Base-by-base conservation (phyloP, 2,113 vertebrate genomes). In the Sphyrna mokarran region DNA sequence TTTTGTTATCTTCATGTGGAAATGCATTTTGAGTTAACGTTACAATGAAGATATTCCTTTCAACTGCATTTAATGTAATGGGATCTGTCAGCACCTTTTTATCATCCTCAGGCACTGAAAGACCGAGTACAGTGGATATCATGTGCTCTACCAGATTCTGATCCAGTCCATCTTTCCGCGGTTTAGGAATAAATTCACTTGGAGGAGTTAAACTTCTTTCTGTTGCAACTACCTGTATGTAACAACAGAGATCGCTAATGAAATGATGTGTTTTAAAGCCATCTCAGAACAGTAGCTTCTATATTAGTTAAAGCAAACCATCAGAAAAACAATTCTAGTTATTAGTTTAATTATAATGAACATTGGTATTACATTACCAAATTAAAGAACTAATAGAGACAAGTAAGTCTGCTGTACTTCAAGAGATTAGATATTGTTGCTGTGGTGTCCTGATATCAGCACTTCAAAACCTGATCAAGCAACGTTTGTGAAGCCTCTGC, bases 161-260 rank as follows among this genome's bases (percentile, higher is more conserved):
- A 96, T 98, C 97, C 29, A 98, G 96, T 6, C 97, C 97, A 6
- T 97, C 96, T 66, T 96, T 95, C 58, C 96, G 96, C 66, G 96
- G 94, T 0, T 97, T 96, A 3, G 96, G 96, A 29, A 96, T 16
- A 1, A 70, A 29, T 94, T 96, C 78, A 26, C 97, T 96, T 0
- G 96, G 96, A 0, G 97, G 96, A 6, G 83, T 95, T 37, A 97
- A 96, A 43, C 97, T 96, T 96, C 97, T 96, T 95, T 98, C 98
- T 72, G 96, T 97, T 37, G 98, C 98, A 96, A 98, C 97, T 78
- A 99, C 98, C 99, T 99, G 96, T 29, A 86, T 11, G 96, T 58
- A n/a, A 61, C 43, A 66, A 66, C 29, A 95, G 23, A 43, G 13
- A 72, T 54, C 16, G 20, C 23, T 95, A 43, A 18, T 95, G 40